Evolutionary conservation across 2,888 invertebrate species (phyloP).

Genomic region (Melanostoma scalare): DNA sequence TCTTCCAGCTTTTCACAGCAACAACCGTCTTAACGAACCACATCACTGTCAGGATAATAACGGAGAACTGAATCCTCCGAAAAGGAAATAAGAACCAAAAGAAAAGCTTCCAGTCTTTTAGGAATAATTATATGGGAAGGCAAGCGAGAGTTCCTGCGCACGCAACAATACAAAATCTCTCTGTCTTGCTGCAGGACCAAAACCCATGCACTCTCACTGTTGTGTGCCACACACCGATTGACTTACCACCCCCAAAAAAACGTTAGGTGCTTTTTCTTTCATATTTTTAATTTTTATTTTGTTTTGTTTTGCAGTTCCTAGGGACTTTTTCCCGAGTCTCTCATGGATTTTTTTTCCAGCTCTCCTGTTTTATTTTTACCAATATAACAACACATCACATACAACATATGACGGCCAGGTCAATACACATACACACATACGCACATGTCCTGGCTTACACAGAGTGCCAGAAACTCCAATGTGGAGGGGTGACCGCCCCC

Average conservation of each 20-base stretch:
- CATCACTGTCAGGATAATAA: conserved; percentile 72
- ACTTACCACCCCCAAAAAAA: conserved; percentile 28
- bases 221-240: conserved; percentile 9
- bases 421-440: conserved; percentile 49
- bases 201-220: conserved; percentile 32
- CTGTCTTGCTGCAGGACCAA: conserved; percentile 54
- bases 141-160: conserved; percentile 57
- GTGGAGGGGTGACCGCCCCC: conserved; percentile 75
- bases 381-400: conserved; percentile 65
- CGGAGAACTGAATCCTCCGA: conserved; percentile 70
- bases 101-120: conserved; percentile 64
- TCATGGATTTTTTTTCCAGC: conserved; percentile 46
- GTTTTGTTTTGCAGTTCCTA: conserved; percentile 45
- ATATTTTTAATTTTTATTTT: conserved; percentile 37
- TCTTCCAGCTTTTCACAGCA: conserved; percentile 57
- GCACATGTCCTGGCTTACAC: conserved; percentile 51
- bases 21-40: conserved; percentile 67
- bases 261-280: conserved; percentile 46
- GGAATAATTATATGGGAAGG: conserved; percentile 55
- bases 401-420: conserved; percentile 70
- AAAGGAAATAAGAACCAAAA: conserved; percentile 71
- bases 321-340: conserved; percentile 65
- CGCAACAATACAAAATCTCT: conserved; percentile 39
- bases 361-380: conserved; percentile 26
- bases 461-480: conserved; percentile 49